Evolutionary conservation across 2,797 vertebrate genomes (phyloP).

Genomic region (Synanceia verrucosa): DNA sequence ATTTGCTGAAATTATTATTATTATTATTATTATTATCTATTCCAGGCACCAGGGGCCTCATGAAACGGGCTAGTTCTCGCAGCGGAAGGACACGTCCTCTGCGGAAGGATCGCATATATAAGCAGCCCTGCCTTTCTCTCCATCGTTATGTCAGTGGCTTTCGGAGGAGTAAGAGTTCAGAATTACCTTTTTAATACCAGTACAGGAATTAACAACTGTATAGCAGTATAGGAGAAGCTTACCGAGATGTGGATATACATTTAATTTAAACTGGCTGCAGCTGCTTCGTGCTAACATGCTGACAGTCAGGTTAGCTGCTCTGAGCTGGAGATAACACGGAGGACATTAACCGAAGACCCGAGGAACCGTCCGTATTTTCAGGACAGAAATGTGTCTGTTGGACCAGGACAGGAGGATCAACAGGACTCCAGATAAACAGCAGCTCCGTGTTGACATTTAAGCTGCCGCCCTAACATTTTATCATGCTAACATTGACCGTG

Average conservation of each 20-base stretch:
- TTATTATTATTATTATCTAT: no score
- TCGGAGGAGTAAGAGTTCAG: no score
- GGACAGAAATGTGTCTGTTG: constrained; percentile 1
- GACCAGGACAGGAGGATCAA: constrained; percentile 6
- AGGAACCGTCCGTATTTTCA: constrained; percentile 4
- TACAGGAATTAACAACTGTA: no score
- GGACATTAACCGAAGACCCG: neutral
- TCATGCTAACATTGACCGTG: constrained; percentile 8
- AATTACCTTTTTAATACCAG: no score
- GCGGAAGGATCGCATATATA: constrained; percentile 56
- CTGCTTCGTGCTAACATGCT: no score
- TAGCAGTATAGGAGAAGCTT: no score
- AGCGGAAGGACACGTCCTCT: constrained; percentile 49
- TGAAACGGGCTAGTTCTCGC: constrained; percentile 41
- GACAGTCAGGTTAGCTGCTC: neutral
- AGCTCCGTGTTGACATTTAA: constrained; percentile 31
- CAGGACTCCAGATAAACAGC: constrained; percentile 25
- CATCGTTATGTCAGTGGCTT: no score
- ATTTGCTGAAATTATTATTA: no score
- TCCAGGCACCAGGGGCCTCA: neutral
- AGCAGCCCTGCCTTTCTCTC: no score
- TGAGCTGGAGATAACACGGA: no score
- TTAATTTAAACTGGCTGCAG: no score
- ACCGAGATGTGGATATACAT: no score
- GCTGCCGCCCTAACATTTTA: constrained; percentile 9